Base-by-base conservation (phyloP, 2,113 vertebrate species). In the Xiphophorus hellerii region DNA sequence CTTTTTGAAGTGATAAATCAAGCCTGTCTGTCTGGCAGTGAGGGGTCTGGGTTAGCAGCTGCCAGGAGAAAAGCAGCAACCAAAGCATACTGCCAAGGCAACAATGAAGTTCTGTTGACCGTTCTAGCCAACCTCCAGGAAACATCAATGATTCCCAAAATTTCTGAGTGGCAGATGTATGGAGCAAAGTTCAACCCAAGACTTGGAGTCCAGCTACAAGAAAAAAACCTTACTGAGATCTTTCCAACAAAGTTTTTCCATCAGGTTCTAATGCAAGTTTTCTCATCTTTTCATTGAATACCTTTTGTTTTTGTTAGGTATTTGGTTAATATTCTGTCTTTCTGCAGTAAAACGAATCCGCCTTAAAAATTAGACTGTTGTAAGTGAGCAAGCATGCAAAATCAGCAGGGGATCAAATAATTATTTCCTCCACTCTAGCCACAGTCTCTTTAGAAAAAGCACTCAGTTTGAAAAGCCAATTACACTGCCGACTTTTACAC, bases 401-500 rank as follows among this genome's bases (percentile, higher is more conserved):
- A 25, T 58, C 25, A 58, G 51, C 22, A 58, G 20, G 25, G 22
- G 25, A n/a, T 25, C 51, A 25, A 58, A 58, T 58, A 58, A 58
- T 25, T 58, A 58, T 58, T 58, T 58, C 51, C 44, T 48, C 44
- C 44, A 48, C 44, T 48, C 44, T 7, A 10, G 8, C 51, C 5
- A 58, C 51, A 58, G 22, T 25, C 51, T n/a, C 25, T 58, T 37
- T 58, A 6, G 25, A 58, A 58, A 58, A 58, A 58, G n/a, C 75
- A 64, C 58, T 67, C 22, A 39, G 44, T 14, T 10, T 31, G n/a
- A 44, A 72, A 37, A 62, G 64, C 69, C 44, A 64, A 35, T 74
- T 80, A 69, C 22, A 67, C 17, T 48, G 35, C 31, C 54, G 54
- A 73, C 25, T 42, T 73, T 74, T 70, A 25, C 67, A 35, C 42